Evolutionary conservation across 2,888 invertebrate species (phyloP).

Genomic region (Anoncus sp.): DNA sequence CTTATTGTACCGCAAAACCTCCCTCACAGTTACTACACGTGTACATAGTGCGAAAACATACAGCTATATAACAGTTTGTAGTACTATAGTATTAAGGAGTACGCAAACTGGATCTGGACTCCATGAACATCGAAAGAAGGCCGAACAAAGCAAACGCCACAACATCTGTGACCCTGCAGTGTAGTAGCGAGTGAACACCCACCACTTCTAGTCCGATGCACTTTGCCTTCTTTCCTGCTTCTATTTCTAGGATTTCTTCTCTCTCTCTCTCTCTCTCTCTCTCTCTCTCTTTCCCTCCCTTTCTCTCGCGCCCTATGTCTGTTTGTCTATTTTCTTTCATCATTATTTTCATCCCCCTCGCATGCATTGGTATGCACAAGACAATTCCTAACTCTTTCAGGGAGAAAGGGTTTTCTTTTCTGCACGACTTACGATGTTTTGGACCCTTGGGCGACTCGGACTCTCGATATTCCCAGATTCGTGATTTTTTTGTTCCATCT

Average conservation of each 20-base stretch:
- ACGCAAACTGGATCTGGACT: not conserved
- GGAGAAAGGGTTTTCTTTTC: constrained; percentile 22
- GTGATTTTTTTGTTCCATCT: constrained; percentile 40
- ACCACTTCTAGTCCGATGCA: constrained; percentile 52
- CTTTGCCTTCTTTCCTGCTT: constrained; percentile 31
- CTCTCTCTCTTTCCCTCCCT: constrained; percentile 13
- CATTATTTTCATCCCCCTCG: not conserved
- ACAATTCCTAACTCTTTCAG: not conserved
- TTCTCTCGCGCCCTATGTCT: not conserved
- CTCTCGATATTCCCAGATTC: constrained; percentile 7
- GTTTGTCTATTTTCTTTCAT: constrained; percentile 8
- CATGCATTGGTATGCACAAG: constrained; percentile 48
- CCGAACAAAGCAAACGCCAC: constrained; percentile 61
- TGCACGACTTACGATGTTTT: constrained; percentile 3
- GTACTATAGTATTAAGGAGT: constrained; percentile 42
- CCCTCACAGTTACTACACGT: constrained; percentile 17
- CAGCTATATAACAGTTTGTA: constrained; percentile 17
- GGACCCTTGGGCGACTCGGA: constrained; percentile 38
- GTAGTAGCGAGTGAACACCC: constrained; percentile 21
- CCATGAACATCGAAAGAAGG: constrained; percentile 16
- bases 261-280: not conserved
- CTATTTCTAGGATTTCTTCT: too few relatives aligned
- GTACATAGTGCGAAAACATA: constrained; percentile 10
- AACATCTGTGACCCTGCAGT: constrained; percentile 63
- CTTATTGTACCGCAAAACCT: constrained; percentile 17